Base-by-base conservation (phyloP, 2,888 invertebrate species). In the Hyposoter didymator region DNA sequence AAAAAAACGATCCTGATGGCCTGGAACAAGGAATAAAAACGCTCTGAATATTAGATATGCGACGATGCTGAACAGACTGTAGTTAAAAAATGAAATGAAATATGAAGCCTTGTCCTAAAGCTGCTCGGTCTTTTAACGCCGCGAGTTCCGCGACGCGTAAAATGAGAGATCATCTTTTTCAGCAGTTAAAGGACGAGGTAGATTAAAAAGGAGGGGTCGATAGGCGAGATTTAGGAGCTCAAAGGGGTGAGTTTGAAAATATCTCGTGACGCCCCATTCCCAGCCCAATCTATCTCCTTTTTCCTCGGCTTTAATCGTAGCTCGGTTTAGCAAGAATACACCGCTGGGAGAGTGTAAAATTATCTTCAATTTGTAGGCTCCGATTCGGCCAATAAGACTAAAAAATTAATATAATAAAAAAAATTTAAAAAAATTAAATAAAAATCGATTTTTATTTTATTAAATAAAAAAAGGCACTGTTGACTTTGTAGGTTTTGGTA, bases 121-220 rank as follows among this genome's bases (percentile, higher is more conserved):
- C 72, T 47, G 45, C n/a, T 28, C 43, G 45, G 75, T 39, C 64
- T 67, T 80, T 80, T 32, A 80, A 75, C 76, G 76, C 76, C 66
- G 76, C 66, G 76, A 72, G 59, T 70, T 78, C 28, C 52, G 62
- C 52, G 62, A 78, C 64, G 69, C 73, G 74, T 45, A 52, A 84
- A 75, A 74, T 12, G n/a, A 47, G 52, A 67, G 17, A 39, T 52
- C 52, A 39, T 52, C 52, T 8, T 52, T 55, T 52, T 17, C 28
- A 5, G 17, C 32, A 43, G 28, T 43, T 59, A 43, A 45, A 52
- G 45, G 19, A 70, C 7, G 47, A 45, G 12, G 59, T 59, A 14
- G n/a, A 72, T 49, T 70, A 12, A 72, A 32, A 5, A 39, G 12
- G 35, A 62, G 10, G 43, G 74, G 7, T 4, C 55, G 12, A 49